These are phyloP conservation scores for Alfaro cultratus DNA, from an alignment of 2,797 vertebrate species.

Conservation along the genomic window DNA sequence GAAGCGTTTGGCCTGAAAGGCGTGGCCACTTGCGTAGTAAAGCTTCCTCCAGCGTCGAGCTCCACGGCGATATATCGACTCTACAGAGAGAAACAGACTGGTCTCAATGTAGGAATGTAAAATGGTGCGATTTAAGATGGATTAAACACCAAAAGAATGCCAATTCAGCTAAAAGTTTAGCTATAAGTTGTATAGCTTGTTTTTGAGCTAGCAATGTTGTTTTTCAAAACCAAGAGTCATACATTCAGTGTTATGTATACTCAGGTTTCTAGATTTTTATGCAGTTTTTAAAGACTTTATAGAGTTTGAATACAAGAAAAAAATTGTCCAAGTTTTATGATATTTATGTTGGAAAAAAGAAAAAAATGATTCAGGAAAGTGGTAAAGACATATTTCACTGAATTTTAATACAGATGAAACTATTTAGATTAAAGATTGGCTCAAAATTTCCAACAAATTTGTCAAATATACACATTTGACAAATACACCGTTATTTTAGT, in stretches of 20 bases:
- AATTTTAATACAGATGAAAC: background rate
- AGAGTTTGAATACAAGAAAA: background rate
- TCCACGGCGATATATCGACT: slow-evolving; percentile 97
- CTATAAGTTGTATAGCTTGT: background rate
- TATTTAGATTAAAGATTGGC: background rate
- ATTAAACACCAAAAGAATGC: background rate
- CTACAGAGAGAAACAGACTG: slow-evolving; percentile 67
- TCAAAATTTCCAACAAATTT: background rate
- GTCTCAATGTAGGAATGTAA: background rate
- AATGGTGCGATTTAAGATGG: background rate
- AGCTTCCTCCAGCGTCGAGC: slow-evolving; percentile 98
- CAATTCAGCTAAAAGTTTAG: background rate
- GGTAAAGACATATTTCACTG: background rate
- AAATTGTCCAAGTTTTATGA: background rate
- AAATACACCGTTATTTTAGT: background rate
- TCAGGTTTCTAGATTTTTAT: background rate
- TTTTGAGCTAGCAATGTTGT: background rate
- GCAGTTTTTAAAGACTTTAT: background rate
- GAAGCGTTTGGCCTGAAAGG: slow-evolving; percentile 98
- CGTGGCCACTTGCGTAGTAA: slow-evolving; percentile 96
- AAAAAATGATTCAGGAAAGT: background rate
- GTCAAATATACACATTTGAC: background rate
- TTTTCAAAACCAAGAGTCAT: background rate
- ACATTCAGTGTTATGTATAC: background rate
- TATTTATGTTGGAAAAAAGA: background rate